Evolutionary conservation across 2,888 invertebrate species (phyloP).

Genomic region (Ariolimax columbianus): DNA sequence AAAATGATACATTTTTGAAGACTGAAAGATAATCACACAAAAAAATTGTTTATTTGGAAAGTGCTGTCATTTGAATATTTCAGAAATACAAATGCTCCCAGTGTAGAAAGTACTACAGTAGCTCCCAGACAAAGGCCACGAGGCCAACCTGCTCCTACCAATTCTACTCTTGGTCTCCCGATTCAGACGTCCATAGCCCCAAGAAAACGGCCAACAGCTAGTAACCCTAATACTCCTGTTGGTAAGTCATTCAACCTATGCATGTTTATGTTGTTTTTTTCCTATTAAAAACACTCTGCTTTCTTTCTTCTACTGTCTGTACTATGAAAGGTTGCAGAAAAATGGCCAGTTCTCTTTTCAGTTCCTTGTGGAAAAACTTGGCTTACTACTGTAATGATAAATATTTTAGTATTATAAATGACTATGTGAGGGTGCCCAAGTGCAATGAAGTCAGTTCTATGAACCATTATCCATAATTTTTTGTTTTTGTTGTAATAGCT

Average conservation of each 20-base stretch:
- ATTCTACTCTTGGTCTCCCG: conserved; percentile 68
- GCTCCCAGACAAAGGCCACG: conserved; percentile 91
- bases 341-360: too few species aligned
- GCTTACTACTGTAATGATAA: too few species aligned
- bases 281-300: background rate
- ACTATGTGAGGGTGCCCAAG: too few species aligned
- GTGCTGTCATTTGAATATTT: background rate
- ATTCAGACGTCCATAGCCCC: conserved; percentile 74
- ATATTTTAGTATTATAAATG: too few species aligned
- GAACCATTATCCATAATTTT: too few species aligned
- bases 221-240: conserved; percentile 62
- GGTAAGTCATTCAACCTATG: conserved; percentile 44
- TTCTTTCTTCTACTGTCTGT: too few species aligned
- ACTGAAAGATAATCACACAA: background rate
- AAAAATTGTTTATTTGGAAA: background rate
- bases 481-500: too few species aligned
- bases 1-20: too few species aligned
- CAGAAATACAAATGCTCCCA: conserved; percentile 37
- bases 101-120: conserved; percentile 87
- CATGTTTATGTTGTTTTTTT: background rate
- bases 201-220: conserved; percentile 68
- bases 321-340: too few species aligned
- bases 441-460: too few species aligned
- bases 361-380: too few species aligned
- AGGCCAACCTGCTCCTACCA: conserved; percentile 76